Conservation (phyloP, 2,888 invertebrate species). For the Sisyra nigra region DNA sequence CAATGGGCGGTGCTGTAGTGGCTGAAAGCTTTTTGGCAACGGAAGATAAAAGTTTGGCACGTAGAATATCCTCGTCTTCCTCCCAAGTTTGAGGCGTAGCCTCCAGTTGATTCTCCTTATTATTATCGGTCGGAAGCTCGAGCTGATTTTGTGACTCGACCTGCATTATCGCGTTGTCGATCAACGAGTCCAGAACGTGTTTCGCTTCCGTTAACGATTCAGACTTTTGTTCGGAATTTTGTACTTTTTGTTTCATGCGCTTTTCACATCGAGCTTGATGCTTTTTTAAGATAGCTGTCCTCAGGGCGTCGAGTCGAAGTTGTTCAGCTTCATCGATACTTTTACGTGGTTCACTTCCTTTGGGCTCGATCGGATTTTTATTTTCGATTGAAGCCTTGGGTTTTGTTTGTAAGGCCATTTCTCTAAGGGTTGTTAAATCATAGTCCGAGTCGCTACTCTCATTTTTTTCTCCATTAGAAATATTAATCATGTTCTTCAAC, state of each 20-base stretch:
- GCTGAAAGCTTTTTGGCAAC: constrained; percentile 37
- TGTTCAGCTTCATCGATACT: constrained; percentile 24
- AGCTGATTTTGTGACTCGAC: constrained; percentile 16
- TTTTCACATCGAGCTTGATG: constrained; percentile 37
- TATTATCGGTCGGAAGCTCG: constrained; percentile 20
- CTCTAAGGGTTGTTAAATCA: constrained; percentile 10
- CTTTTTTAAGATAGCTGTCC: constrained; percentile 44
- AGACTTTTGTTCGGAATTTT: constrained; percentile 9
- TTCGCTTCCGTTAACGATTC: constrained; percentile 13
- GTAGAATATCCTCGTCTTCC: constrained; percentile 42
- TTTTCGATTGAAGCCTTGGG: not conserved
- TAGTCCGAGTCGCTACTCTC: constrained; percentile 10
- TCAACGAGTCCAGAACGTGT: constrained; percentile 13
- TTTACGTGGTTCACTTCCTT: not conserved
- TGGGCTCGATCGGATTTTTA: not conserved
- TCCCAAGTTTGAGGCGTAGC: constrained; percentile 25
- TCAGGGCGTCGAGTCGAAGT: constrained; percentile 29
- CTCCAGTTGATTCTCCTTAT: constrained; percentile 24
- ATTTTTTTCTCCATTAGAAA: constrained; percentile 6
- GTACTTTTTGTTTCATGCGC: constrained; percentile 13
- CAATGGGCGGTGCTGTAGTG: not conserved
- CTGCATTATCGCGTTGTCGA: constrained; percentile 10
- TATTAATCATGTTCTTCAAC: constrained; percentile 20
- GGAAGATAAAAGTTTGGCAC: constrained; percentile 40
- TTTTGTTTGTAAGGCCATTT: constrained; percentile 10